These are phyloP conservation scores for Camelus bactrianus DNA, from an alignment of 2,113 vertebrate species.

Conservation along the genomic window DNA sequence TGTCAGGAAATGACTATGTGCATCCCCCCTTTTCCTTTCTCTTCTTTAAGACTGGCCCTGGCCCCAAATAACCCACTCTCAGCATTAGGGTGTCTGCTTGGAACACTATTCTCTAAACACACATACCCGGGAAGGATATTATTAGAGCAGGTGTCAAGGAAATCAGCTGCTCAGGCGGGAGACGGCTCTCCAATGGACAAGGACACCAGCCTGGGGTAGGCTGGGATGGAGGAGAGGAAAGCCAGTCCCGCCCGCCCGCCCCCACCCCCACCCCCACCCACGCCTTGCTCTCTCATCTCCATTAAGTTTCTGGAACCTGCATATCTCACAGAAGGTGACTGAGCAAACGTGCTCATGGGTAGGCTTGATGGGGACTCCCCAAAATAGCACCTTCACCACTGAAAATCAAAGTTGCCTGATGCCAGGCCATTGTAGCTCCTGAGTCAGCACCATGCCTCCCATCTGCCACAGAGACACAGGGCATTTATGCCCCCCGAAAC, in stretches of 20 bases:
- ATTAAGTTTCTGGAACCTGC: neutral
- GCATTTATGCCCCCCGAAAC: neutral
- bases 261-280: neutral
- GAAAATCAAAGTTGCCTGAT: neutral
- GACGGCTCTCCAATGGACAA: neutral
- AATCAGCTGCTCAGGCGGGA: neutral
- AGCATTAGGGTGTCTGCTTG: neutral
- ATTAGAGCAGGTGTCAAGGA: conserved; percentile 28
- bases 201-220: neutral
- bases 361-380: neutral
- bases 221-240: neutral
- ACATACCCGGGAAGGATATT: neutral
- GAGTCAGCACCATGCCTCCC: neutral
- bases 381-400: neutral
- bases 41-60: neutral
- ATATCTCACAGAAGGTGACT: neutral
- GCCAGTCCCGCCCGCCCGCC: neutral
- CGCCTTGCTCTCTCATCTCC: neutral
- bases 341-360: neutral
- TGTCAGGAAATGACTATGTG: conserved; percentile 32
- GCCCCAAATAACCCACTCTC: neutral
- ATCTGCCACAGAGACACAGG: neutral
- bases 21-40: neutral
- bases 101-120: neutral
- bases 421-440: conserved; percentile 22